Evolutionary conservation across 2,888 invertebrate genomes (phyloP).

Genomic region (Sinohyriopsis cumingii): DNA sequence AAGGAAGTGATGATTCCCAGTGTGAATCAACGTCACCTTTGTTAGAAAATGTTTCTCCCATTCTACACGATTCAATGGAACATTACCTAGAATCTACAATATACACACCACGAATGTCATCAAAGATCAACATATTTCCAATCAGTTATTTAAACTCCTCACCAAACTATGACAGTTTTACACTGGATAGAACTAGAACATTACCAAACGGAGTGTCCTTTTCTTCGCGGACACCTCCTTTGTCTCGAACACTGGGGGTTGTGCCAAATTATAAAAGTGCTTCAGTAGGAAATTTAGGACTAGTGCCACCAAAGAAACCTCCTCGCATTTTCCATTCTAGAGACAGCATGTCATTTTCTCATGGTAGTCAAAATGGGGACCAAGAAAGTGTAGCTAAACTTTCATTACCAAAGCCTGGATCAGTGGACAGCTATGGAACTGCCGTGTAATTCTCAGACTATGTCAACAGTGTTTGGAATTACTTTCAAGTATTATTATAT

Average conservation of each 20-base stretch:
- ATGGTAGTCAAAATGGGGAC: constrained; percentile 38
- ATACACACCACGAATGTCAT: constrained; percentile 17
- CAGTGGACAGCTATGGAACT: constrained; percentile 51
- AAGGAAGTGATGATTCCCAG: constrained; percentile 54
- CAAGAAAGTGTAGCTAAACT: constrained; percentile 34
- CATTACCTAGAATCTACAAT: constrained; percentile 38
- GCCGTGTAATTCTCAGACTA: constrained; percentile 36
- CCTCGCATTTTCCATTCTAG: constrained; percentile 56
- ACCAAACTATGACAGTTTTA: constrained; percentile 18
- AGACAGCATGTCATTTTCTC: constrained; percentile 48
- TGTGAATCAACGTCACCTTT: constrained; percentile 62
- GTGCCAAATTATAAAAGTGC: constrained; percentile 47
- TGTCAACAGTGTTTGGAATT: neutral
- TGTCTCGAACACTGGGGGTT: constrained; percentile 26
- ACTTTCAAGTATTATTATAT: too few species aligned
- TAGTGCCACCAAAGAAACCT: constrained; percentile 55
- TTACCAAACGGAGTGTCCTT: constrained; percentile 31
- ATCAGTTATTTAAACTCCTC: constrained; percentile 20
- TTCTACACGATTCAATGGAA: constrained; percentile 43
- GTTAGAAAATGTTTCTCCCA: constrained; percentile 55
- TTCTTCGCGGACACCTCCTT: constrained; percentile 16
- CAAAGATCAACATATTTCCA: constrained; percentile 19
- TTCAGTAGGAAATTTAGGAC: constrained; percentile 58
- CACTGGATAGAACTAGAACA: constrained; percentile 25
- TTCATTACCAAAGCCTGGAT: constrained; percentile 48